phyloP scores from a whole-genome alignment of 2,113 vertebrate genomes.

The Clarias macrocephalus region DNA sequence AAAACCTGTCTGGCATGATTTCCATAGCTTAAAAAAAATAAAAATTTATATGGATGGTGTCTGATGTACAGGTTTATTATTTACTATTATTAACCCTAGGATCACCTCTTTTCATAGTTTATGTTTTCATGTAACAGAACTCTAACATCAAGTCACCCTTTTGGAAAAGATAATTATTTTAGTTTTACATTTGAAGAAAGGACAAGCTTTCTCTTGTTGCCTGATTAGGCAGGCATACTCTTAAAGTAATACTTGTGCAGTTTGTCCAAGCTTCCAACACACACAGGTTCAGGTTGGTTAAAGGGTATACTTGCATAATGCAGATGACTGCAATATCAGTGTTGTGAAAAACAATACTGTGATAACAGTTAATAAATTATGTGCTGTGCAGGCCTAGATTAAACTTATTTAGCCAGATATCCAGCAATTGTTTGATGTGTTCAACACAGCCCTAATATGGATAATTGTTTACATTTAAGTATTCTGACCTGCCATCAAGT shows the following conservation, averaged over 20 bases:
- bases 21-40: not conserved
- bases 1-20: not conserved
- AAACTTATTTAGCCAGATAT: not conserved
- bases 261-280: not conserved
- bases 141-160: not conserved
- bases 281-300: not conserved
- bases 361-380: not conserved
- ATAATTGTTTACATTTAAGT: not conserved
- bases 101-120: not conserved
- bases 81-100: too few relatives aligned
- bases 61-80: not conserved
- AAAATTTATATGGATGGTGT: not conserved
- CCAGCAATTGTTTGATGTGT: not conserved
- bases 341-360: not conserved
- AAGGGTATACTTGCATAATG: not conserved
- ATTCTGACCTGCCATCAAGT: not conserved
- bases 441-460: not conserved
- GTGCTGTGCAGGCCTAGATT: not conserved
- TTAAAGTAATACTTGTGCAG: not conserved
- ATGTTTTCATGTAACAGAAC: not conserved
- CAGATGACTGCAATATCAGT: not conserved
- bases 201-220: not conserved
- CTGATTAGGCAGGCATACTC: not conserved
- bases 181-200: not conserved
- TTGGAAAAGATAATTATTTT: not conserved